Percentiles rank a stretch among this genome's conserved stretches.
Conservation (phyloP, 1,140 invertebrate genomes). For the Eupeodes corollae region DNA sequence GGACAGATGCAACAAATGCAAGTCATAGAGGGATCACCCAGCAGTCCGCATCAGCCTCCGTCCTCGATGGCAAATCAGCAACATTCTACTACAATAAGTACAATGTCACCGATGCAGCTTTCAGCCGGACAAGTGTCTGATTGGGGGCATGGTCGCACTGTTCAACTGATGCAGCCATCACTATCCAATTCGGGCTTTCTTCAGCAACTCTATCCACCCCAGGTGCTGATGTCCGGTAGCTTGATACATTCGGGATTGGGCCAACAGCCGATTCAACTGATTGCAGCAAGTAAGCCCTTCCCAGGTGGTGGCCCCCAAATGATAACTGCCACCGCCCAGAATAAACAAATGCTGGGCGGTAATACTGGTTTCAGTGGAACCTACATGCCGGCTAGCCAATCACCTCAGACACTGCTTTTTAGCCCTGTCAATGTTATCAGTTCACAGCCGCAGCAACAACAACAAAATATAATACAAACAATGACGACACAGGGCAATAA, state of each 20-base stretch:
- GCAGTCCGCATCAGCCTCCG: slow-evolving; percentile 43
- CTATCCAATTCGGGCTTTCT: slow-evolving; percentile 65
- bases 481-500: slow-evolving; percentile 22
- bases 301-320: slow-evolving; percentile 67
- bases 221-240: slow-evolving; percentile 67
- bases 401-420: slow-evolving; percentile 68
- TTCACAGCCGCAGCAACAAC: slow-evolving; percentile 47
- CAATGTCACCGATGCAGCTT: slow-evolving; percentile 41
- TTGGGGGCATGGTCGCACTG: slow-evolving; percentile 47
- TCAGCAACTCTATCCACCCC: slow-evolving; percentile 66
- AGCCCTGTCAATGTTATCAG: slow-evolving; percentile 61
- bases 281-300: slow-evolving; percentile 68
- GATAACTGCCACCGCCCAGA: slow-evolving; percentile 58
- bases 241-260: slow-evolving; percentile 64
- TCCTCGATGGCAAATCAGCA: slow-evolving; percentile 39
- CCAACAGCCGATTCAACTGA: slow-evolving; percentile 61
- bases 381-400: slow-evolving; percentile 62
- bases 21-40: slow-evolving; percentile 33
- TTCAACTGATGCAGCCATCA: slow-evolving; percentile 74
- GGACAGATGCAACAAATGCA: slow-evolving; percentile 40
- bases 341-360: slow-evolving; percentile 50
- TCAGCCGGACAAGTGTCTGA: slow-evolving; percentile 40
- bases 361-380: slow-evolving; percentile 44
- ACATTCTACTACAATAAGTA: slow-evolving; percentile 41
- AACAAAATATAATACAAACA: slow-evolving; percentile 27